These are phyloP conservation scores for Chlamydotis undulata DNA, from an alignment of 2,113 vertebrate genomes.

Conservation along the genomic window DNA sequence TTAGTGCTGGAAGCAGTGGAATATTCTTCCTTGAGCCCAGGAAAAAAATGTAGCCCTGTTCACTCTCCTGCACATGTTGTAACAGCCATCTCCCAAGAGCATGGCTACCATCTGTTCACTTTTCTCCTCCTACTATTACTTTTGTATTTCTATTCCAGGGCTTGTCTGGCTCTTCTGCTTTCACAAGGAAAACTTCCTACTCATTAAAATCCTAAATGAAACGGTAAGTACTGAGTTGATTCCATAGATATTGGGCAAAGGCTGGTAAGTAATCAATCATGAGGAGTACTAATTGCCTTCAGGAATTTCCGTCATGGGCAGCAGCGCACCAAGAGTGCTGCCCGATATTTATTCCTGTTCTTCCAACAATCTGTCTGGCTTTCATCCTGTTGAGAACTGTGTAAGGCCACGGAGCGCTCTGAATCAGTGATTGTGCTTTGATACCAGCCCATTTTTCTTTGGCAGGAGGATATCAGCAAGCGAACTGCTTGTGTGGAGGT, in stretches of 20 bases:
- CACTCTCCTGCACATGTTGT: not conserved
- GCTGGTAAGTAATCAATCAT: not conserved
- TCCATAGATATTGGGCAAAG: not conserved
- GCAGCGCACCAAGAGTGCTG: not conserved
- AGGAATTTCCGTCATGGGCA: not conserved
- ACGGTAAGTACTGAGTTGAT: slow-evolving; percentile 72
- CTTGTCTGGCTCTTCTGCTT: slow-evolving; percentile 80
- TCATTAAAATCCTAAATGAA: slow-evolving; percentile 82
- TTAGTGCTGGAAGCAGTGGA: not conserved
- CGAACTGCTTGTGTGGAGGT: slow-evolving; percentile 74
- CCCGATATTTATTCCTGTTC: not conserved
- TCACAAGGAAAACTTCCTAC: slow-evolving; percentile 69
- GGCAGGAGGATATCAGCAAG: slow-evolving; percentile 82
- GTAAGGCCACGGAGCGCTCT: not conserved
- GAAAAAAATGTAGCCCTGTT: not conserved
- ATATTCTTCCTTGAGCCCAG: not conserved
- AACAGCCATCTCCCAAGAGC: not conserved
- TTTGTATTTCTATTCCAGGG: slow-evolving; percentile 74
- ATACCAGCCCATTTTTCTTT: not conserved
- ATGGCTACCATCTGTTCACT: not conserved
- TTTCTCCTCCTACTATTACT: not conserved
- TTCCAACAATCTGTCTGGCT: not conserved
- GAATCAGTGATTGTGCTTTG: not conserved
- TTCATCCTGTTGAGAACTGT: not conserved
- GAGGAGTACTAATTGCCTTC: not conserved